Conservation (phyloP, 2,888 invertebrate genomes). For the Taphrorychus bicolor region DNA sequence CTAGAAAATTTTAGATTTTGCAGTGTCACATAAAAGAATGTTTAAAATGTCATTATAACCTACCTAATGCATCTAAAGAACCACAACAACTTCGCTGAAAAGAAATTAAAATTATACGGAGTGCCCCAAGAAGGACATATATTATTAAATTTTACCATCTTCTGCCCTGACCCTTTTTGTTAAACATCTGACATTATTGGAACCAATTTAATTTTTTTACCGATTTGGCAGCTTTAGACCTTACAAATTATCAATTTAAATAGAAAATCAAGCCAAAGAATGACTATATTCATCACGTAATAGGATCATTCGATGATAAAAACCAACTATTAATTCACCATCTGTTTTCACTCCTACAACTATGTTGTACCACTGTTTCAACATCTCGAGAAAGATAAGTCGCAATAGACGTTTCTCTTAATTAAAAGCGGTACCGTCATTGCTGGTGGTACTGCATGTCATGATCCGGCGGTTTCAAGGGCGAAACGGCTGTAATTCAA, state of each 20-base stretch:
- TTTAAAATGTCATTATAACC: no score
- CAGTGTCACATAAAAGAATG: no score
- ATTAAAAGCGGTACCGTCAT: not conserved
- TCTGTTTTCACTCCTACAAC: slow-evolving; percentile 5
- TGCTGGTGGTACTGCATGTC: not conserved
- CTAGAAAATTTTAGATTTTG: no score
- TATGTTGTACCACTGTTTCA: not conserved
- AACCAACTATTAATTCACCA: not conserved
- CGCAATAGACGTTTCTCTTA: not conserved
- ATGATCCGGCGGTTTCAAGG: slow-evolving; percentile 16
- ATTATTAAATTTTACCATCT: no score
- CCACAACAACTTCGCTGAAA: no score
- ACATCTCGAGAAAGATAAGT: not conserved
- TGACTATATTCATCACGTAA: not conserved
- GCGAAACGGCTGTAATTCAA: slow-evolving; percentile 19
- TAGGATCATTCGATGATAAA: not conserved
- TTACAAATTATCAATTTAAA: not conserved
- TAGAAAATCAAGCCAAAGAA: not conserved
- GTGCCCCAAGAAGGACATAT: no score
- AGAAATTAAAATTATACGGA: no score
- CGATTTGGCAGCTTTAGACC: no score
- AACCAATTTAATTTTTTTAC: no score
- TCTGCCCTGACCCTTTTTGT: no score
- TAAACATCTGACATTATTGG: no score
- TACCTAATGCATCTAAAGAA: no score